A percentile compares a stretch with the other conserved stretches of the same genome.
These are phyloP conservation scores for Sinocyclocheilus anophthalmus DNA, from an alignment of 2,113 vertebrate genomes.

Conservation along the genomic window DNA sequence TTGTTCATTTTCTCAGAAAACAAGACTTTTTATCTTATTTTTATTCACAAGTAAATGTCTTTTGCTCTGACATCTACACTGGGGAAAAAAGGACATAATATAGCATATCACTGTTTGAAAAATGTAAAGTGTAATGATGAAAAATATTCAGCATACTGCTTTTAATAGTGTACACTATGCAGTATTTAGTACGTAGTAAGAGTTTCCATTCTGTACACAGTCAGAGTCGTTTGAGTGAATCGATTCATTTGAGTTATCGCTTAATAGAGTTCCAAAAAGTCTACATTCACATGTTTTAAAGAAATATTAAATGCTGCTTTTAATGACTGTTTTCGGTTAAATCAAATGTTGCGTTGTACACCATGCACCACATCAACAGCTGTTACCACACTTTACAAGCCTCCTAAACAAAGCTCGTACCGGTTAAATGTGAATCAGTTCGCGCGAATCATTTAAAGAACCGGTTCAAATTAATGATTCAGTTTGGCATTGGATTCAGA, in stretches of 20 bases:
- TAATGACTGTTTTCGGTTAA: not conserved
- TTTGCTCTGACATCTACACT: no score
- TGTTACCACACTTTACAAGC: not conserved
- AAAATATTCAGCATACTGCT: not conserved
- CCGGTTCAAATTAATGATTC: not conserved
- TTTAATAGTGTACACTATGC: not conserved
- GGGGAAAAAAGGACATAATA: no score
- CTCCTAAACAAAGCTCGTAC: not conserved
- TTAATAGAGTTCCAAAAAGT: not conserved
- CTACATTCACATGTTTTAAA: not conserved
- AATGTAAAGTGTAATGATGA: not conserved
- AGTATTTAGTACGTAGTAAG: not conserved
- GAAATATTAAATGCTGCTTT: not conserved
- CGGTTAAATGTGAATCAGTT: not conserved
- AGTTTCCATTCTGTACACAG: not conserved
- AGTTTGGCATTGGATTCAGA: not conserved
- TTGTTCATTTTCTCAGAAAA: no score
- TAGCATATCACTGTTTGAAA: not conserved
- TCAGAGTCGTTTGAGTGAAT: not conserved
- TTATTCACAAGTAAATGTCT: no score
- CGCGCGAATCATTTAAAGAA: not conserved
- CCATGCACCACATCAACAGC: no score
- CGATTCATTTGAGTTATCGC: not conserved
- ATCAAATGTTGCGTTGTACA: not conserved
- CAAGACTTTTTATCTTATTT: no score